Evolutionary conservation across 2,113 vertebrate species (phyloP).

Genomic region (Oncorhynchus kisutch): DNA sequence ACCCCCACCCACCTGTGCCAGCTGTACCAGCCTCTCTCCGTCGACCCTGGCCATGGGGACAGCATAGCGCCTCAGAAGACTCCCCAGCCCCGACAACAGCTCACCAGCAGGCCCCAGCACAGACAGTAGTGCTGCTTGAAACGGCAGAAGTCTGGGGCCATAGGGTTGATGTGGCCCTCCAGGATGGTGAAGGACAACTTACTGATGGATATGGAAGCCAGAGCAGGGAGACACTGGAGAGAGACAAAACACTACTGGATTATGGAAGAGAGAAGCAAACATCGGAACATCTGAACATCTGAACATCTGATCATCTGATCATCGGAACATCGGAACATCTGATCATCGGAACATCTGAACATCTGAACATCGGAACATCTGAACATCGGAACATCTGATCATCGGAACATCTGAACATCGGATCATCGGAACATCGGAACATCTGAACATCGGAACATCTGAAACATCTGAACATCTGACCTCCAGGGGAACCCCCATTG

Average conservation of each 20-base stretch:
- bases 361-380: no score
- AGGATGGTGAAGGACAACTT: conserved; percentile 57
- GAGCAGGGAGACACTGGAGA: conserved; percentile 51
- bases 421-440: no score
- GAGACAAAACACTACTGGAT: neutral
- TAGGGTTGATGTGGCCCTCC: conserved; percentile 64
- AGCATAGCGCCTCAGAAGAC: conserved; percentile 74
- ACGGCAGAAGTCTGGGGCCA: conserved; percentile 65
- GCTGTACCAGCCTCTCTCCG: conserved; percentile 59
- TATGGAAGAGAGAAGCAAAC: neutral
- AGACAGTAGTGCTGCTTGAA: conserved; percentile 74
- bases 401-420: fast-evolving
- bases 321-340: fast-evolving
- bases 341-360: no score
- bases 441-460: fast-evolving
- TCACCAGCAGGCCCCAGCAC: conserved; percentile 66
- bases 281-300: neutral
- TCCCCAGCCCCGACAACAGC: conserved; percentile 65
- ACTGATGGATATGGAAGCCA: conserved; percentile 12
- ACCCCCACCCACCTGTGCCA: conserved; percentile 18
- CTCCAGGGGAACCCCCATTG: no score
- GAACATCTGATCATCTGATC: no score
- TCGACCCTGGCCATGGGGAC: conserved; percentile 73
- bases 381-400: no score
- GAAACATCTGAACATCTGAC: no score